Evolutionary conservation across 2,888 invertebrate species (phyloP).

Genomic region (Odontomyia ornata): DNA sequence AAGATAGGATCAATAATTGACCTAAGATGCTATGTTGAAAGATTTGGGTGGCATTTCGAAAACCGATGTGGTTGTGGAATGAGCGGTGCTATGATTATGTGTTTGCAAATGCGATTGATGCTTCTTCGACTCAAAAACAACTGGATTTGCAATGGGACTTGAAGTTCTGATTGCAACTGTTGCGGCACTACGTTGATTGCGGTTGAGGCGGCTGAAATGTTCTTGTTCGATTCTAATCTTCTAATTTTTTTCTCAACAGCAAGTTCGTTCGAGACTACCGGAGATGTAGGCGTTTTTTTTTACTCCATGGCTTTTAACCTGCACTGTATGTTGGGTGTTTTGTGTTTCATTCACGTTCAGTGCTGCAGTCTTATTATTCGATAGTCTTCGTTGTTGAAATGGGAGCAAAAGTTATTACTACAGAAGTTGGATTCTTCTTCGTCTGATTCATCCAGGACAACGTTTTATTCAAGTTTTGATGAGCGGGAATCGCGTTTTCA

Average conservation of each 20-base stretch:
- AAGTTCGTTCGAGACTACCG: constrained; percentile 61
- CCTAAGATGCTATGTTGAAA: no score
- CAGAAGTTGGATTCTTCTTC: constrained; percentile 63
- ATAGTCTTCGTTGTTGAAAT: constrained; percentile 63
- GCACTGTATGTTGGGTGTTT: constrained; percentile 64
- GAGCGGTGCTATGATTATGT: constrained; percentile 36
- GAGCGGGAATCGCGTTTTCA: not conserved
- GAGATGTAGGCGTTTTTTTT: constrained; percentile 63
- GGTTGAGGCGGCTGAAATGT: constrained; percentile 65
- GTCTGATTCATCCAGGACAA: constrained; percentile 65
- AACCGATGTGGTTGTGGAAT: not conserved
- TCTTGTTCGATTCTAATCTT: constrained; percentile 61
- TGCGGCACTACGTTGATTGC: constrained; percentile 65
- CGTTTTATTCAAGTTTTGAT: constrained; percentile 54
- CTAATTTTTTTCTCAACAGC: constrained; percentile 18
- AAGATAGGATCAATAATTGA: no score
- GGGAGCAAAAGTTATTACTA: constrained; percentile 62
- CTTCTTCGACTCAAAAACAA: constrained; percentile 32
- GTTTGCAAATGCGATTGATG: not conserved
- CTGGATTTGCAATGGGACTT: constrained; percentile 31
- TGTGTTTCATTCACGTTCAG: constrained; percentile 55
- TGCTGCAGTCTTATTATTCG: constrained; percentile 64
- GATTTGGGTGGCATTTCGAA: constrained; percentile 41
- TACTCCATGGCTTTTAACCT: constrained; percentile 59
- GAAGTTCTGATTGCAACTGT: constrained; percentile 53